phyloP scores from a whole-genome alignment of 2,888 invertebrate species.

The Corbicula japonica region DNA sequence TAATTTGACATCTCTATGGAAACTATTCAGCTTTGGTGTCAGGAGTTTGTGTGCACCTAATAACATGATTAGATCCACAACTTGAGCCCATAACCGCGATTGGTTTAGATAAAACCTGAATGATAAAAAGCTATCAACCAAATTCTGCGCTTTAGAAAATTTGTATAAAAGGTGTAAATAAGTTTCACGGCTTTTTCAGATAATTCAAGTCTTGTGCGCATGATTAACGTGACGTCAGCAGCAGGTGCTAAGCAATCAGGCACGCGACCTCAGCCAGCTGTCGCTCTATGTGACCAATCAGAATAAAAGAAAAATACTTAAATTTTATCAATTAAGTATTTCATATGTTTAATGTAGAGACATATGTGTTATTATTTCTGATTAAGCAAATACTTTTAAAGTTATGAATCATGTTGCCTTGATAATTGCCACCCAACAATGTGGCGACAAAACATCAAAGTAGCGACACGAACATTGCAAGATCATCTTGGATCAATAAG shows the following conservation, averaged over 20 bases:
- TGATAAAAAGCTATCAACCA: no score
- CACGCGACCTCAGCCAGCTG: constrained; percentile 81
- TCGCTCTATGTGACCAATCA: constrained; percentile 72
- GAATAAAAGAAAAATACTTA: constrained; percentile 38
- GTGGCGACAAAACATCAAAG: constrained; percentile 27
- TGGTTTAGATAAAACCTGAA: no score
- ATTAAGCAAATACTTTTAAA: constrained; percentile 51
- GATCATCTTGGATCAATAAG: constrained; percentile 11
- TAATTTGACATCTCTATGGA: no score
- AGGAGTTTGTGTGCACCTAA: no score
- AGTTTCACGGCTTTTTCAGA: constrained; percentile 38
- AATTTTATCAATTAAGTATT: constrained; percentile 56
- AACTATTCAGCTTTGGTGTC: no score
- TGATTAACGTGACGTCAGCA: constrained; percentile 78
- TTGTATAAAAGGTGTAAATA: constrained; percentile 37
- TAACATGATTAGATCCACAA: no score
- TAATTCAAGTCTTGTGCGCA: constrained; percentile 56
- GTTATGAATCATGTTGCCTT: constrained; percentile 17
- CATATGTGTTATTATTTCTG: constrained; percentile 48
- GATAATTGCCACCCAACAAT: constrained; percentile 23
- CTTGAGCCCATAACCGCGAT: no score
- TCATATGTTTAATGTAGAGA: constrained; percentile 31
- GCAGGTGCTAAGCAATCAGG: constrained; percentile 74
- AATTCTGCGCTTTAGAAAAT: no score
- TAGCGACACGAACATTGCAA: background rate